These are phyloP conservation scores for Diglossa cyanea DNA, from an alignment of 2,797 vertebrate genomes.

Conservation along the genomic window DNA sequence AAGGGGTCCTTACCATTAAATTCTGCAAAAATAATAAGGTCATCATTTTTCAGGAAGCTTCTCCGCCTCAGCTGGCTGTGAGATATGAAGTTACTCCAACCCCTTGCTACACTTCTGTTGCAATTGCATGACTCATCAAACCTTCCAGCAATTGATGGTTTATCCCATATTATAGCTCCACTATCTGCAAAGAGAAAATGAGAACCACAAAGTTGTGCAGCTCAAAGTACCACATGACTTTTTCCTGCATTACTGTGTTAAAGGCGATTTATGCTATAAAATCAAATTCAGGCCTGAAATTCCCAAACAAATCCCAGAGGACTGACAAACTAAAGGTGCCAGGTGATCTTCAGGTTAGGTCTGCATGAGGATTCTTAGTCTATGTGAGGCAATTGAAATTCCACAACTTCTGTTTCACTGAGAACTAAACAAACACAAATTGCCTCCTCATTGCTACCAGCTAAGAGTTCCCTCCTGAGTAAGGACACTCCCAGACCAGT, in stretches of 20 bases:
- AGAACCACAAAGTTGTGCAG: neutral
- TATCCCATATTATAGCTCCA: slow-evolving; percentile 74
- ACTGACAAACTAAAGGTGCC: neutral
- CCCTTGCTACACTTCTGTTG: slow-evolving; percentile 52
- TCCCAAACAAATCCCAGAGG: neutral
- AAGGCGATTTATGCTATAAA: neutral
- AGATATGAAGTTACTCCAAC: slow-evolving; percentile 81
- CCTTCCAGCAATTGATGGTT: slow-evolving; percentile 74
- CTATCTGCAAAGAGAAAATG: slow-evolving; percentile 60
- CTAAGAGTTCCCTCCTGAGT: neutral
- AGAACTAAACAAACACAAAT: neutral
- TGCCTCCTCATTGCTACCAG: neutral
- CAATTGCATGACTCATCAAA: slow-evolving; percentile 71
- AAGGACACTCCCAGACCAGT: neutral
- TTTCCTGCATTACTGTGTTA: neutral
- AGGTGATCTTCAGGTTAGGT: neutral
- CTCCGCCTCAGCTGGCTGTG: slow-evolving; percentile 78
- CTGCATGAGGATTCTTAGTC: neutral
- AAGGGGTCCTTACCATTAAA: slow-evolving; percentile 78
- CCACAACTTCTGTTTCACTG: neutral
- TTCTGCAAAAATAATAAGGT: slow-evolving; percentile 86
- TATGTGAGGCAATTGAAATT: neutral
- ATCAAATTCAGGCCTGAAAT: neutral
- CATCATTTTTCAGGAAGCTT: slow-evolving; percentile 86
- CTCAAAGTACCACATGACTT: neutral